These are phyloP conservation scores for Protodeltote pygarga DNA, from an alignment of 2,888 invertebrate genomes.

Conservation along the genomic window DNA sequence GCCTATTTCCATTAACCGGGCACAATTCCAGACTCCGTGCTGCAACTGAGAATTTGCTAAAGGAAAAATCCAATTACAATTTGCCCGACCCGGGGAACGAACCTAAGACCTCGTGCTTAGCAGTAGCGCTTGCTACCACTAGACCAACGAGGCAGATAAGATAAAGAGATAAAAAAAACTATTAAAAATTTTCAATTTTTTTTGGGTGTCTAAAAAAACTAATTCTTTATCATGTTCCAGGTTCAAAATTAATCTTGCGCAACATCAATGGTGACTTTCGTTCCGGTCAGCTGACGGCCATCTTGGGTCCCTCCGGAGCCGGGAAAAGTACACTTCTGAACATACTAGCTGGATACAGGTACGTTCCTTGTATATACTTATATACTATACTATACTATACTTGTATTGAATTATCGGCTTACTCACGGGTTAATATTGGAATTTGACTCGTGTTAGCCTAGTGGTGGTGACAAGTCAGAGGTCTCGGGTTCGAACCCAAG, in stretches of 20 bases:
- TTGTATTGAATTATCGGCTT: background rate
- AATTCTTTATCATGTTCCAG: conserved; percentile 81
- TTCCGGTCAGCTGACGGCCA: conserved; percentile 95
- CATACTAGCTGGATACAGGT: conserved; percentile 97
- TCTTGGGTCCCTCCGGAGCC: conserved; percentile 97
- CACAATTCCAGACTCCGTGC: no score
- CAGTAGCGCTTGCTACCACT: no score
- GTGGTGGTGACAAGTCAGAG: no score
- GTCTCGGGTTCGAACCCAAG: no score
- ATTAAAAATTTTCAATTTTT: background rate
- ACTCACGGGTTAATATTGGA: no score
- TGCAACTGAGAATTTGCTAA: no score
- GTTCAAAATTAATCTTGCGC: conserved; percentile 92
- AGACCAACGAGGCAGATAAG: no score
- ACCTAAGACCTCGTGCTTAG: no score
- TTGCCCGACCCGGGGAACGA: no score
- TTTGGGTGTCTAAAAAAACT: background rate
- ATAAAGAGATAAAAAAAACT: background rate
- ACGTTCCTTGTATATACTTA: conserved; percentile 58
- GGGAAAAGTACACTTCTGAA: conserved; percentile 97
- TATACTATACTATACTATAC: background rate
- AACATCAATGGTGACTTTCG: conserved; percentile 94
- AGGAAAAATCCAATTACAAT: no score
- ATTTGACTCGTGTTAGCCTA: no score
- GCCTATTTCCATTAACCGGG: no score